phyloP scores from a whole-genome alignment of 2,797 vertebrate species.

The Apodemus agrarius region DNA sequence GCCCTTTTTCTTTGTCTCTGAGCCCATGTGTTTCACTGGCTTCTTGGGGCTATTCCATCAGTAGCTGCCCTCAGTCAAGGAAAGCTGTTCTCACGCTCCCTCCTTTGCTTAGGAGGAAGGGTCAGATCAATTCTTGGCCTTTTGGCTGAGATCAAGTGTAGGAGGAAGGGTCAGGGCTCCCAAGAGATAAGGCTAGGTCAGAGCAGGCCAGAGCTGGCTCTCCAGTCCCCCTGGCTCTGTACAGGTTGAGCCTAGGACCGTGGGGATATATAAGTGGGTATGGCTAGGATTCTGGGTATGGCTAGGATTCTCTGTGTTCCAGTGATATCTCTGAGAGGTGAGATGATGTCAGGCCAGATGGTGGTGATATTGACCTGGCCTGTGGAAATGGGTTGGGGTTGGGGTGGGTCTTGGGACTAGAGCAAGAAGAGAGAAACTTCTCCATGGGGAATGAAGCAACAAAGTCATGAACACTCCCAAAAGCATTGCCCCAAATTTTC shows the following conservation, averaged over 20 bases:
- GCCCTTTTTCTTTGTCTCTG: not conserved
- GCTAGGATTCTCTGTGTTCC: rapidly evolving
- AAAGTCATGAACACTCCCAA: not conserved
- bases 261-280: rapidly evolving
- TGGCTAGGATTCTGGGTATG: not conserved
- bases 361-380: not conserved
- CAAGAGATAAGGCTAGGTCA: constrained; percentile 66
- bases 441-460: not conserved
- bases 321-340: not conserved
- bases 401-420: no score
- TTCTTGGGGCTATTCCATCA: not conserved
- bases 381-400: not conserved
- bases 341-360: not conserved
- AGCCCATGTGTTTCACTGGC: not conserved
- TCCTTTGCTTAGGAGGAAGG: constrained; percentile 83
- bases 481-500: not conserved
- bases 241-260: not conserved
- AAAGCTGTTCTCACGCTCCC: constrained; percentile 37
- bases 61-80: constrained; percentile 60
- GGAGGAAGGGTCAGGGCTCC: constrained; percentile 46
- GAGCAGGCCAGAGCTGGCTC: not conserved
- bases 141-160: no score
- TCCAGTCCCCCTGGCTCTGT: not conserved
- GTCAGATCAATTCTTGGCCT: not conserved
- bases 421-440: not conserved